A percentile compares a stretch with the other conserved stretches of the same genome.
Evolutionary conservation across 2,113 vertebrate species (phyloP).

Genomic region (Kryptolebias marmoratus): DNA sequence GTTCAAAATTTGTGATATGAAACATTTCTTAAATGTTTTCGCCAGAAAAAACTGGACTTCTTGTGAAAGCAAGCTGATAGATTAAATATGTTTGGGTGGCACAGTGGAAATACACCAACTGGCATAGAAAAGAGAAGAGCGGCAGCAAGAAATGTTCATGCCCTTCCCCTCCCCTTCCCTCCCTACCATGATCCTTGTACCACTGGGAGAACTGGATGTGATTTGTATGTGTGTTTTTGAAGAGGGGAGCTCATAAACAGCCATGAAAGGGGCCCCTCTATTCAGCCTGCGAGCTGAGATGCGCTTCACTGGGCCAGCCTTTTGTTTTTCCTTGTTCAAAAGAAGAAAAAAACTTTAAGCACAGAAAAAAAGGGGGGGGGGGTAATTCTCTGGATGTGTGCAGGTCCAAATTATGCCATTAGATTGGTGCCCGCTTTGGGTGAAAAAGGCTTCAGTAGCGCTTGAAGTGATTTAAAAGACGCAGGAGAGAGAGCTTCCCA

Average conservation of each 20-base stretch:
- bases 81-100: neutral
- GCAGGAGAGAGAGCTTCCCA: conserved; percentile 57
- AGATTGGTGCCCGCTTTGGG: conserved; percentile 71
- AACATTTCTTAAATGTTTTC: conserved; percentile 30
- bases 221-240: conserved; percentile 82
- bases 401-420: conserved; percentile 75
- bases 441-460: conserved; percentile 69
- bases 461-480: conserved; percentile 80
- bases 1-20: neutral
- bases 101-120: conserved; percentile 45
- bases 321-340: conserved; percentile 74
- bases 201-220: conserved; percentile 73
- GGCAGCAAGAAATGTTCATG: conserved; percentile 33
- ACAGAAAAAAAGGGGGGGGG: conserved; percentile 62
- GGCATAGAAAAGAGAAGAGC: conserved; percentile 35
- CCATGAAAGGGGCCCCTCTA: conserved; percentile 79
- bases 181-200: conserved; percentile 47
- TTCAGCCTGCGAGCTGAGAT: conserved; percentile 72
- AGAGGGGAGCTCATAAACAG: conserved; percentile 80
- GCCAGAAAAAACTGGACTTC: neutral
- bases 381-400: conserved; percentile 68
- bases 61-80: conserved; percentile 6
- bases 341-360: conserved; percentile 52
- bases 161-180: neutral
- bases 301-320: conserved; percentile 73